Base-by-base conservation (phyloP, 1,140 invertebrate genomes). In the Formica selysi region DNA sequence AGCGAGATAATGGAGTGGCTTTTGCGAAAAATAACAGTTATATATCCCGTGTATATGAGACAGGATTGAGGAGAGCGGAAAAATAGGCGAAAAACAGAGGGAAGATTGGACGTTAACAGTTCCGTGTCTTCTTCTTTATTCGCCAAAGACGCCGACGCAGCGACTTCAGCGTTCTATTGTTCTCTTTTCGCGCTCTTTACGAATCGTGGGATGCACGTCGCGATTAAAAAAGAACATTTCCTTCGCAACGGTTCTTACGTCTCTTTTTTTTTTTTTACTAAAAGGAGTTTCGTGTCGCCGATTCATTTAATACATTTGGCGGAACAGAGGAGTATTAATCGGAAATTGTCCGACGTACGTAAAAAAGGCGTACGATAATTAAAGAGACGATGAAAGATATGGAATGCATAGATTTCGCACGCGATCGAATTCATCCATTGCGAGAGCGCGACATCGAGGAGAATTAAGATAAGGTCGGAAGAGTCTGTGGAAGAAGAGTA, bases 11-110 rank as follows among this genome's bases (percentile, higher is more conserved):
- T 92, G 92, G 91, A 94, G 93, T 93, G 92, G 88, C 88, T 90
- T 91, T 87, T 79, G 91, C 92, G 92, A 93, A 94, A 94, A 93
- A 94, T 93, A 93, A 93, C 93, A 91, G 91, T 92, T 92, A 93
- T 92, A 91, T 91, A 91, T 92, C 71, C 88, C 83, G 68, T 83
- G 76, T 86, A 51, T 51, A 91, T 83, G 90, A 92, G 86, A 86
- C 86, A 61, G 84, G 90, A 92, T 93, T 89, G 89, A 91, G 90
- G 87, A 86, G 83, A 84, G 76, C 71, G 88, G 86, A 91, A 93
- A 92, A 92, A 93, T 90, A 87, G 74, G 54, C 88, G 83, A 90
- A 91, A 89, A 88, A 90, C 71, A 64, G 70, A 76, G 91, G 73
- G 85, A 91, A 93, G 92, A 93, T 93, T 92, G 90, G 88, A 92